Evolutionary conservation across 1,140 invertebrate genomes (phyloP).

Genomic region (Oreohelix idahoensis): DNA sequence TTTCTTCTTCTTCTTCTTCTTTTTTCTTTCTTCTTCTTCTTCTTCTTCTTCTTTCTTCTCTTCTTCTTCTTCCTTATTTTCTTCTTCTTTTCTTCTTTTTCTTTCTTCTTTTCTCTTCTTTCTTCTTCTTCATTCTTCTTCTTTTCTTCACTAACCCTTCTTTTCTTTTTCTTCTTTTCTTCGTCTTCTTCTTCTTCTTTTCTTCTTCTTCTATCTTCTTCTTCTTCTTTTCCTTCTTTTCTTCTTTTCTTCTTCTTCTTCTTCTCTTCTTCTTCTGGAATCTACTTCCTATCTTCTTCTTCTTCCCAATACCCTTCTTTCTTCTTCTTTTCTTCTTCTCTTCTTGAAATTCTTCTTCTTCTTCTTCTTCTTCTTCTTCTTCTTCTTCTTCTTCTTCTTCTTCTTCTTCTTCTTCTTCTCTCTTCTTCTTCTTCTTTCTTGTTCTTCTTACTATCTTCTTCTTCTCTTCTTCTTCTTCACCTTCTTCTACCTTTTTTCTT

Average conservation of each 20-base stretch:
- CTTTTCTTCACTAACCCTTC: background rate
- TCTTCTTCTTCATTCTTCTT: slow-evolving; percentile 3
- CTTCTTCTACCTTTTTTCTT: too few species aligned
- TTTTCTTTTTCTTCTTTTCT: too few species aligned
- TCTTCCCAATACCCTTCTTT: too few species aligned
- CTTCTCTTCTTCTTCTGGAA: background rate
- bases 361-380: too few species aligned
- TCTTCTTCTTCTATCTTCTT: background rate
- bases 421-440: too few species aligned
- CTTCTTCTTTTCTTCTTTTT: background rate
- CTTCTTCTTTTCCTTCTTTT: background rate
- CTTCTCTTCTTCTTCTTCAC: too few species aligned
- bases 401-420: too few species aligned
- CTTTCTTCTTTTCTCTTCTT: background rate
- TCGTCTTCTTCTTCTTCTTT: too few species aligned
- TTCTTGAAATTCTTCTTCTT: too few species aligned
- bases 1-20: background rate
- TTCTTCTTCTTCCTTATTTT: background rate
- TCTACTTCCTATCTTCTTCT: too few species aligned
- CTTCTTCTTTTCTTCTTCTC: too few species aligned
- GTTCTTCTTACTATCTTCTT: background rate
- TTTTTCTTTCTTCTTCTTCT: background rate
- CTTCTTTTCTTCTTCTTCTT: background rate
- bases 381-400: too few species aligned
- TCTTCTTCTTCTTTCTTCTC: background rate